Evolutionary conservation across 2,888 invertebrate genomes (phyloP), one percentile per base, ranked within the genome.

Genomic region (Tipula unca): DNA sequence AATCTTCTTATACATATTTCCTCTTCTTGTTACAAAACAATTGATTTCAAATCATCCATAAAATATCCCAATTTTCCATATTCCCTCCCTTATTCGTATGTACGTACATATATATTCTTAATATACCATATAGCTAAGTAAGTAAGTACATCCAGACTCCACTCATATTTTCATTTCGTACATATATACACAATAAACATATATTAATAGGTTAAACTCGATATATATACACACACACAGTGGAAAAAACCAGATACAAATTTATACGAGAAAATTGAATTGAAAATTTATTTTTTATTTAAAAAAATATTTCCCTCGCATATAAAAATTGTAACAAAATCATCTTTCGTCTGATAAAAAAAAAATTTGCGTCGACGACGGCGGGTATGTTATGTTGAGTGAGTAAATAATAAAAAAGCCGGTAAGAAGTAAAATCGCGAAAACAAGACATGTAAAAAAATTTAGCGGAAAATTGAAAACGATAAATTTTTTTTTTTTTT

Each of bases 41-140:
- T 69, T 69, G 69, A 69, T 69, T 69, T 69, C 69, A 69, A 69
- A 69, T 69, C 69, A 69, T 69, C 69, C 69, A 69, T 69, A 69
- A 69, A 69, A 69, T 69, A 69, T 69, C 69, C 69, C 20, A 69
- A 69, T 69, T 69, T 69, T 69, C 48, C 48, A 54, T 17, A 54
- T 54, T 54, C 17, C 69, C 25, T 69, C 69, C 69, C 69, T 69
- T 25, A 69, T 48, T 48, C n/a, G n/a, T 69, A 69, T 25, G 25
- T 69, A 69, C n/a, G n/a, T n/a, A n/a, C n/a, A n/a, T 3, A 13
- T 69, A 13, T 69, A 69, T 25, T 32, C 4, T 32, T 32, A 39
- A 42, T 42, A 42, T n/a, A 3, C 8, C 4, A 69, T 69, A n/a
- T 25, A 48, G 3, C n/a, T n/a, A 69, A 25, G 10, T 69, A 25